These are phyloP conservation scores for Hanleya hanleyi DNA, from an alignment of 2,888 invertebrate genomes.

Conservation along the genomic window DNA sequence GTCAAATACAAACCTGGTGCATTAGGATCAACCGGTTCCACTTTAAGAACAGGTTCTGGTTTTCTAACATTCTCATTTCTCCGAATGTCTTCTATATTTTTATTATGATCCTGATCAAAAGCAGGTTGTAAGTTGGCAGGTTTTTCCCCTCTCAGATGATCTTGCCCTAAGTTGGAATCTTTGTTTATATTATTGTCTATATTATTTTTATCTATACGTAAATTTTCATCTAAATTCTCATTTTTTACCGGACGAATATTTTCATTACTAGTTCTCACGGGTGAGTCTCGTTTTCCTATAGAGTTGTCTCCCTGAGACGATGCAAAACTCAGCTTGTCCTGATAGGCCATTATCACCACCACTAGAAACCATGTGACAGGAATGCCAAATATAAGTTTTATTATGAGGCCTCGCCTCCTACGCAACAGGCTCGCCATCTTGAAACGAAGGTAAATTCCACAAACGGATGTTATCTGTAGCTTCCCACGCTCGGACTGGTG, in stretches of 20 bases:
- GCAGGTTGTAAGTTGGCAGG: not conserved
- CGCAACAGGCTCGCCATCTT: slow-evolving; percentile 64
- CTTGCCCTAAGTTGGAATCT: slow-evolving; percentile 34
- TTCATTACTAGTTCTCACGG: slow-evolving; percentile 10
- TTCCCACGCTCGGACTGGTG: no score
- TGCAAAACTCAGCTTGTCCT: slow-evolving; percentile 21
- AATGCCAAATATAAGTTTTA: slow-evolving; percentile 87
- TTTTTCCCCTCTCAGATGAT: slow-evolving; percentile 33
- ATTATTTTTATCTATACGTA: slow-evolving; percentile 8
- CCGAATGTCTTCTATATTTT: slow-evolving; percentile 24
- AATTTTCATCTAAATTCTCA: not conserved
- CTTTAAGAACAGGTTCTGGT: slow-evolving; percentile 22
- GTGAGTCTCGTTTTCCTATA: not conserved
- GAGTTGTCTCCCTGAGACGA: slow-evolving; percentile 15
- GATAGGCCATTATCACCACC: slow-evolving; percentile 54
- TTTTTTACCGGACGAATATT: no score
- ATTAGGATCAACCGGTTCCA: slow-evolving; percentile 33
- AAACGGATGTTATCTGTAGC: no score
- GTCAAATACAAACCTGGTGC: slow-evolving; percentile 42
- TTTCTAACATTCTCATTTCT: slow-evolving; percentile 21
- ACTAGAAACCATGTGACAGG: slow-evolving; percentile 86
- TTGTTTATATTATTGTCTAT: not conserved
- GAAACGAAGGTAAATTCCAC: no score
- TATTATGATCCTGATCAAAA: not conserved
- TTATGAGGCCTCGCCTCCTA: slow-evolving; percentile 82